These are phyloP conservation scores for Spondyliosoma cantharus DNA, from an alignment of 2,797 vertebrate genomes.

Conservation along the genomic window DNA sequence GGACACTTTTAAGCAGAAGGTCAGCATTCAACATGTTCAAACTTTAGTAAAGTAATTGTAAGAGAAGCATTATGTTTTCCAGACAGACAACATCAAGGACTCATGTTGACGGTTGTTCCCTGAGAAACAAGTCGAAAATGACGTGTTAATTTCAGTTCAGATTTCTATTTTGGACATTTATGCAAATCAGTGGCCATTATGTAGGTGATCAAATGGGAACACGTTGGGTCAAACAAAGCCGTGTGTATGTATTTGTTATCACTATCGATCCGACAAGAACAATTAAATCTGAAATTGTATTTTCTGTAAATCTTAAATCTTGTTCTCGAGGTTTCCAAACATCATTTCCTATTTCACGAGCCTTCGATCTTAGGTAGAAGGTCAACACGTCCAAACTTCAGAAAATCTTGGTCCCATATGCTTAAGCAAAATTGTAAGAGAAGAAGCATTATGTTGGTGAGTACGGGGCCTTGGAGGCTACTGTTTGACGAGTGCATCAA, in stretches of 20 bases:
- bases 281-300: background rate
- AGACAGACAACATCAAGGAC: no score
- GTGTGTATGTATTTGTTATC: background rate
- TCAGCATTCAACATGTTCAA: no score
- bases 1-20: no score
- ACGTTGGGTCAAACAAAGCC: background rate
- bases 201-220: no score
- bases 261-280: background rate
- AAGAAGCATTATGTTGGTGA: constrained; percentile 43
- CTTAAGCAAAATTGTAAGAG: constrained; percentile 27
- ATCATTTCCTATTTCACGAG: background rate
- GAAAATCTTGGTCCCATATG: constrained; percentile 10
- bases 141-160: no score
- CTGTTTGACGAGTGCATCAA: constrained; percentile 28
- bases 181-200: no score
- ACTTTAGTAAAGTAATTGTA: no score
- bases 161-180: no score
- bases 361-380: constrained; percentile 1
- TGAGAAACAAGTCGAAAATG: no score
- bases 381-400: constrained; percentile 19
- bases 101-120: no score
- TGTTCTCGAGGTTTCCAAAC: background rate
- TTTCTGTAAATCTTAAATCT: background rate
- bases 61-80: no score
- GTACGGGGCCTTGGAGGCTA: constrained; percentile 55